A percentile compares a stretch with the other conserved stretches of the same genome.
Evolutionary conservation across 35 echinoderm and acorn worm species (phyloP).

Genomic region (Hemicentrotus pulcherrimus): DNA sequence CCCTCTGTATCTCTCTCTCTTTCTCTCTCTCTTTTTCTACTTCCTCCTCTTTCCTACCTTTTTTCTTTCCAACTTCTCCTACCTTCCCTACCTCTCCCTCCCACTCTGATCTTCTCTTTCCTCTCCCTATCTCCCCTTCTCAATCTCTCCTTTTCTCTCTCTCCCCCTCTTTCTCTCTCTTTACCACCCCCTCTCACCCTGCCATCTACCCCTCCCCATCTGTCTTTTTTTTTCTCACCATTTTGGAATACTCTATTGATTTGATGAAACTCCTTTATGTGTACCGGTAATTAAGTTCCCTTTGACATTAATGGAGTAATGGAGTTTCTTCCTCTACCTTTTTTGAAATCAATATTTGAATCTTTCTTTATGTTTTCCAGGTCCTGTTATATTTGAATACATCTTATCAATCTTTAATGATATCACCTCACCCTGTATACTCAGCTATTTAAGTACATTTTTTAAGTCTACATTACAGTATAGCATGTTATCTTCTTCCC

Average conservation of each 20-base stretch:
- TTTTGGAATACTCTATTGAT: background rate
- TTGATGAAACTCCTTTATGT: background rate
- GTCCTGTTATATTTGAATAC: no score
- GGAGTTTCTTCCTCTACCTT: background rate
- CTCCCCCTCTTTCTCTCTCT: background rate
- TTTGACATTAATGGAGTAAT: constrained; percentile 21
- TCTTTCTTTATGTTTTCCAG: background rate
- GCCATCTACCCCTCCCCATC: background rate
- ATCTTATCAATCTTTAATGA: no score
- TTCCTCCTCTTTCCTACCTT: background rate
- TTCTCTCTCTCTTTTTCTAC: background rate
- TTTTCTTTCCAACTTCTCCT: background rate
- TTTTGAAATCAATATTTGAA: background rate
- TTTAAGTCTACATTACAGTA: no score
- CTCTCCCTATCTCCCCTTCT: background rate
- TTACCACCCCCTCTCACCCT: background rate
- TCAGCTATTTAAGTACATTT: no score
- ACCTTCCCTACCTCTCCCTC: background rate
- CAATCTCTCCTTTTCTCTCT: no score
- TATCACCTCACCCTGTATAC: no score
- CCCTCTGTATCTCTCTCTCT: background rate
- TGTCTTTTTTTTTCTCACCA: background rate
- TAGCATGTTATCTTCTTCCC: background rate
- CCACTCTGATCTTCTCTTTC: background rate
- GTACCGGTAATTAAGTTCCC: background rate